A percentile compares a stretch with the other conserved stretches of the same genome.
phyloP scores from a whole-genome alignment of 1,140 invertebrate species.

The Apocrypta bakeri region DNA sequence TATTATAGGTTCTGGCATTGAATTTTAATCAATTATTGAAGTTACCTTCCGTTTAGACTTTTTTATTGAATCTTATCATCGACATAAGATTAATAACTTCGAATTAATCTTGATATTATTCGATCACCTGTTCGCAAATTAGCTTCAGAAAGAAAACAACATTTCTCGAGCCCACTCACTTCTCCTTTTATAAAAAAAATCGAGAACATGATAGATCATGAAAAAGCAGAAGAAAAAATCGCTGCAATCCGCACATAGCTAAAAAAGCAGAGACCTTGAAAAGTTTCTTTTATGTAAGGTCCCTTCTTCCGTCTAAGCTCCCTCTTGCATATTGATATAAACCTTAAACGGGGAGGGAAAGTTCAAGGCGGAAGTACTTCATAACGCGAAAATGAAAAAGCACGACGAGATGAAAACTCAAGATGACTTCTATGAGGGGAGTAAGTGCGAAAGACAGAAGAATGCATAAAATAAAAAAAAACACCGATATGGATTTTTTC shows the following conservation, averaged over 20 bases:
- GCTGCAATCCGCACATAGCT: not conserved
- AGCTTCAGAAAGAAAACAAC: too few relatives aligned
- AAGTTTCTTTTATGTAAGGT: not conserved
- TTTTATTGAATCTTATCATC: too few relatives aligned
- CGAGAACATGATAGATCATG: too few relatives aligned
- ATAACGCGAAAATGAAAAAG: not conserved
- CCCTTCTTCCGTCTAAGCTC: not conserved
- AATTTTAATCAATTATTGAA: too few relatives aligned
- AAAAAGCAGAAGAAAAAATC: too few relatives aligned
- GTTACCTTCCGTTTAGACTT: too few relatives aligned
- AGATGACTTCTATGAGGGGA: not conserved
- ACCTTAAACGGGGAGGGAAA: not conserved
- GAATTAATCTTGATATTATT: too few relatives aligned
- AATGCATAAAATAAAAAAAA: slow-evolving; percentile 3
- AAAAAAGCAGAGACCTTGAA: not conserved
- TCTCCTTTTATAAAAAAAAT: too few relatives aligned
- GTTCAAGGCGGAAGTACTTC: not conserved
- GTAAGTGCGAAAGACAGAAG: not conserved
- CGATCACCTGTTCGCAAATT: too few relatives aligned
- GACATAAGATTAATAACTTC: too few relatives aligned
- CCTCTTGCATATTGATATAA: not conserved
- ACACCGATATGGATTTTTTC: not conserved
- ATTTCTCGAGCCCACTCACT: too few relatives aligned
- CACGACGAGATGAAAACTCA: not conserved
- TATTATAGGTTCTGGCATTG: too few relatives aligned